Conservation (phyloP, 1,140 invertebrate species). For the Drosophila trapezifrons region DNA sequence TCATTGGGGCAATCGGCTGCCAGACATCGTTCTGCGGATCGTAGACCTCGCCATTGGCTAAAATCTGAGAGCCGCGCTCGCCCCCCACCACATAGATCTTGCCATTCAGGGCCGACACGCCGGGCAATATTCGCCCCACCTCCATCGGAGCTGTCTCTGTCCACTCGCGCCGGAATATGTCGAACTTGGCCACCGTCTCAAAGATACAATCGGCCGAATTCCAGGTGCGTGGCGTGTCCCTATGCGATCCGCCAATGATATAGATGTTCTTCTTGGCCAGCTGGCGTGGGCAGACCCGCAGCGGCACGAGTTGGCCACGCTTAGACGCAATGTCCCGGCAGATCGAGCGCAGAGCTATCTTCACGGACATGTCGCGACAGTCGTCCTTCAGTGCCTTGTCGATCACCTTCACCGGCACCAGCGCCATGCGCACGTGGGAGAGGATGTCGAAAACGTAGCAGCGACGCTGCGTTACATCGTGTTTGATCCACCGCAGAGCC, state of each 20-base stretch:
- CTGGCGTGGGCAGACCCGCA: slow-evolving; percentile 90
- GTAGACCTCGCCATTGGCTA: slow-evolving; percentile 95
- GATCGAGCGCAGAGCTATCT: slow-evolving; percentile 92
- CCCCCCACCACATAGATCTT: slow-evolving; percentile 96
- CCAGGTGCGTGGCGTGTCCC: slow-evolving; percentile 87
- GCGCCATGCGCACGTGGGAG: slow-evolving; percentile 91
- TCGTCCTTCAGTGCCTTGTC: slow-evolving; percentile 92
- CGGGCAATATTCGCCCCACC: slow-evolving; percentile 94
- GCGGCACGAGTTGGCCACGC: slow-evolving; percentile 90
- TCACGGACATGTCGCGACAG: slow-evolving; percentile 92
- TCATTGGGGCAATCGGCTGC: slow-evolving; percentile 91
- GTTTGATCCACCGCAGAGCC: slow-evolving; percentile 95
- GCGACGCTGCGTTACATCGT: slow-evolving; percentile 91
- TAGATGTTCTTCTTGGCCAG: slow-evolving; percentile 95
- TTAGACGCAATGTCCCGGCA: slow-evolving; percentile 91
- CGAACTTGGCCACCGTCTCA: slow-evolving; percentile 91
- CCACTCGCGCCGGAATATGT: slow-evolving; percentile 91
- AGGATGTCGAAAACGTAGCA: slow-evolving; percentile 95
- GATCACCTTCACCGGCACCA: slow-evolving; percentile 92
- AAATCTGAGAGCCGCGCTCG: slow-evolving; percentile 94
- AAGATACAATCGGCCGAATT: slow-evolving; percentile 90
- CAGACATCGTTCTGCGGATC: slow-evolving; percentile 90
- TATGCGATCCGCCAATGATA: slow-evolving; percentile 95
- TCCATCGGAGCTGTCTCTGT: slow-evolving; percentile 91
- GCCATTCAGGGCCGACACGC: slow-evolving; percentile 94